Conservation (phyloP, 92 coral and sea anemone species). For the Siderastrea siderea region DNA sequence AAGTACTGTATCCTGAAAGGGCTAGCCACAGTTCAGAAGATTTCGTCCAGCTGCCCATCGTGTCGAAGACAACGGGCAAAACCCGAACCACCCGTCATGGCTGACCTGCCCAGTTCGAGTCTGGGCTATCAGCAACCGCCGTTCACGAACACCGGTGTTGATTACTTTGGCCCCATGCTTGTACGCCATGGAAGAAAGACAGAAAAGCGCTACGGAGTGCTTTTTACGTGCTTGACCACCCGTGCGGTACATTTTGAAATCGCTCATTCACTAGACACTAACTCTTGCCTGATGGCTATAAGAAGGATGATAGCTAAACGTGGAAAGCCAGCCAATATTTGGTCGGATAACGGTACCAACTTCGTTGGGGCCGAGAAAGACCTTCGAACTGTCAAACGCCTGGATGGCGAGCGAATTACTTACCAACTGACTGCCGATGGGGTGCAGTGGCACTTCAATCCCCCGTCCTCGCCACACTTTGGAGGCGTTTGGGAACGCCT, state of each 20-base stretch:
- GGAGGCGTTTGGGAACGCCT: slow-evolving; percentile 71
- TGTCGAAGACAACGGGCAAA: slow-evolving; percentile 35
- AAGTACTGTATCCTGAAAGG: slow-evolving; percentile 67
- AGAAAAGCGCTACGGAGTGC: slow-evolving; percentile 46
- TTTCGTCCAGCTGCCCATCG: slow-evolving; percentile 29
- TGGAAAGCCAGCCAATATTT: slow-evolving; percentile 65
- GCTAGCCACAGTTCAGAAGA: slow-evolving; percentile 39
- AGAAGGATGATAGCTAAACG: slow-evolving; percentile 52
- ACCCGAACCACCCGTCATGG: slow-evolving; percentile 63
- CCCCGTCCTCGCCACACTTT: slow-evolving; percentile 65
- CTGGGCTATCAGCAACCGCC: slow-evolving; percentile 63
- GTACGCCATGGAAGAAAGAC: slow-evolving; percentile 38
- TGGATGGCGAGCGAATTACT: slow-evolving; percentile 47
- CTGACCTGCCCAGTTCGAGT: slow-evolving; percentile 46
- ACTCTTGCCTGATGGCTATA: slow-evolving; percentile 5
- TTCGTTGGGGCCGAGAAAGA: slow-evolving; percentile 68
- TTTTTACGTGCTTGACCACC: slow-evolving; percentile 50
- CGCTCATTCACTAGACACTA: slow-evolving; percentile 14
- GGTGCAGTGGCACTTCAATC: slow-evolving; percentile 81
- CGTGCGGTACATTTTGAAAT: slow-evolving; percentile 53
- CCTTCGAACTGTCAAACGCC: slow-evolving; percentile 29
- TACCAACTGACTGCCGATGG: slow-evolving; percentile 63
- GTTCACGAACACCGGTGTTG: slow-evolving; percentile 67
- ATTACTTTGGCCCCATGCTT: slow-evolving; percentile 45
- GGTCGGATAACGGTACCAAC: slow-evolving; percentile 76